Evolutionary conservation across 2,113 vertebrate species (phyloP), one percentile per base, ranked within the genome.

Genomic region (Nymphicus hollandicus): DNA sequence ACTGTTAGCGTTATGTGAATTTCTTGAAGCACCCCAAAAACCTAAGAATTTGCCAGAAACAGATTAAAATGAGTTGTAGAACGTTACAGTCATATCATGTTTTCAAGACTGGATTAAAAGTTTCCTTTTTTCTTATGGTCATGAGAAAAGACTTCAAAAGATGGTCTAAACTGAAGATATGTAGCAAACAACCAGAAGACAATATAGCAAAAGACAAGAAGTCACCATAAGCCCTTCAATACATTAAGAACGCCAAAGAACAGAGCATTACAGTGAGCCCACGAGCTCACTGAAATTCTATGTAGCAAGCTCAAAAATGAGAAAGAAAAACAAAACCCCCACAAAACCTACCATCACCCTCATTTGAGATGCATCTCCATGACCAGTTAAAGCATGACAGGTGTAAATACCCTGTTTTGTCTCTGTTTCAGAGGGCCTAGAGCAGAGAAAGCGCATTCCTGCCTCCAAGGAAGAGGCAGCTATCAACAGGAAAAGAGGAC

Each of bases 271-370:
- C 9, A 80, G 10, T 10, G 92, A 39, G 7, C 43, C 7, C 7
- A 39, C 17, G 7, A 93, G 13, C 29, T 88, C 50, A 72, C 5
- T 64, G 29, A 77, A 93, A 76, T 60, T 80, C 20, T 44, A 16
- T 6, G 9, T 20, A 88, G 63, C 29, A 72, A 92, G 33, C 29
- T 89, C 70, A 89, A 89, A 89, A 89, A 52, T 1, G 20, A 56
- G 9, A 56, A 46, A 58, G 1, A 13, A 72, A 68, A 61, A 17
- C 1, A 24, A 39, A 60, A 17, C 3, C 1, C 0, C 6, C 52
- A 56, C 23, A 77, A 18, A 61, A 49, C 2, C 41, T 91, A 10
- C 35, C 27, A 17, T 80, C 33, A 56, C 5, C 13, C 16, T 81
- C 44, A 31, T 73, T 58, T 76, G 27, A 80, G 50, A 72, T 81